These are phyloP conservation scores for Trichogramma pretiosum DNA, from an alignment of 1,140 invertebrate species.

Conservation along the genomic window DNA sequence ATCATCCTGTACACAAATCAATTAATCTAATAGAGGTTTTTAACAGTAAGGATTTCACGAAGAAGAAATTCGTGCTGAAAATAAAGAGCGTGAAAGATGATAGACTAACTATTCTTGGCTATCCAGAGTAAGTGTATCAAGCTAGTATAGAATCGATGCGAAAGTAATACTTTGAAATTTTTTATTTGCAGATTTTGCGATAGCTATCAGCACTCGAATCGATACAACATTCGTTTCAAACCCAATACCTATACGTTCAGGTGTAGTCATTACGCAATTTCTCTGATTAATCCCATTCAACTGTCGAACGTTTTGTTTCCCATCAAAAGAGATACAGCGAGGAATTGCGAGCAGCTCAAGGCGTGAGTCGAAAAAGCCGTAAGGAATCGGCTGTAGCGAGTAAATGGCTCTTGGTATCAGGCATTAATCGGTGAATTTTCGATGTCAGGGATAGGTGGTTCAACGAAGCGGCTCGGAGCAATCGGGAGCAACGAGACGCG, in stretches of 20 bases:
- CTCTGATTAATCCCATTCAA: not conserved
- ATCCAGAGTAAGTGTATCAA: not conserved
- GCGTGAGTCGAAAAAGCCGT: too few species aligned
- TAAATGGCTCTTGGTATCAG: not conserved
- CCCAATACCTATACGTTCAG: slow-evolving; percentile 2
- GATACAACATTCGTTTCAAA: slow-evolving; percentile 1
- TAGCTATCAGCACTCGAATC: not conserved
- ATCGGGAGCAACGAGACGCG: slow-evolving; percentile 56
- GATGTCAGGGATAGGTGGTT: slow-evolving; percentile 48
- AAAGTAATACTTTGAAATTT: not conserved
- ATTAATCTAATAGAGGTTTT: not conserved
- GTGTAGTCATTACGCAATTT: slow-evolving; percentile 5
- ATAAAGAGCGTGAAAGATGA: not conserved
- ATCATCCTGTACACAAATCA: not conserved
- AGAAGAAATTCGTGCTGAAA: not conserved
- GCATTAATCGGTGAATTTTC: not conserved
- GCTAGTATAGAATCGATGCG: not conserved
- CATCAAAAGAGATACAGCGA: not conserved
- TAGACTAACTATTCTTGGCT: not conserved
- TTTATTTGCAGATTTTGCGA: slow-evolving; percentile 4
- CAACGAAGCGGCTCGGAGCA: slow-evolving; percentile 54
- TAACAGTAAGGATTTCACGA: not conserved
- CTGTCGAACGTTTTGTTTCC: not conserved
- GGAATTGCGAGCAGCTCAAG: too few species aligned
- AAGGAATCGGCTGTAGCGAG: not conserved